phyloP scores from a whole-genome alignment of 2,797 vertebrate species.

The Gallinago solitaria region DNA sequence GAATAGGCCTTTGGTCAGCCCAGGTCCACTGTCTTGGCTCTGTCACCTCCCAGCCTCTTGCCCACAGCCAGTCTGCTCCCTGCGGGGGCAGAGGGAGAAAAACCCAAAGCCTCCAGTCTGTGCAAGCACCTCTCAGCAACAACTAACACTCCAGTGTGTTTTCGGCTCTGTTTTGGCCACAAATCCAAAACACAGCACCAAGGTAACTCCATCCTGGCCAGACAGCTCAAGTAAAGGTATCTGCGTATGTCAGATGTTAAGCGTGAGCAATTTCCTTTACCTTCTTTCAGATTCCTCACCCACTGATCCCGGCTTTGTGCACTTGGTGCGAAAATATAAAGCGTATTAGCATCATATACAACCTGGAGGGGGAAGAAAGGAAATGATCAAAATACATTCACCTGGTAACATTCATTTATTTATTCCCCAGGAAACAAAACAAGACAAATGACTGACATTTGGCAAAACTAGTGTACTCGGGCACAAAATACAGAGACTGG shows the following conservation, averaged over 20 bases:
- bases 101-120: background rate
- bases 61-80: background rate
- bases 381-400: background rate
- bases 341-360: constrained; percentile 86
- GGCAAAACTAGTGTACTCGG: background rate
- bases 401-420: background rate
- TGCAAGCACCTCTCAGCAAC: background rate
- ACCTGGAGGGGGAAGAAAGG: constrained; percentile 74
- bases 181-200: background rate
- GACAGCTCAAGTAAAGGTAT: background rate
- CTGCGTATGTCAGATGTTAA: background rate
- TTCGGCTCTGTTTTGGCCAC: background rate
- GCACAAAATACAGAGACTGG: background rate
- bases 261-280: constrained; percentile 68
- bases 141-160: background rate
- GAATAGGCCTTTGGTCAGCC: background rate
- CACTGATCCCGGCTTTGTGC: constrained; percentile 85
- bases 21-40: background rate
- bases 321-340: constrained; percentile 92
- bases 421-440: background rate
- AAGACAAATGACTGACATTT: background rate
- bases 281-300: constrained; percentile 92
- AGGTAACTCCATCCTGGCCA: background rate
- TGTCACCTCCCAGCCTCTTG: background rate
- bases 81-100: background rate